Percentiles rank a stretch among this genome's conserved stretches.
These are phyloP conservation scores for Aradophagus sp. DNA, from an alignment of 1,140 invertebrate species.

Conservation along the genomic window DNA sequence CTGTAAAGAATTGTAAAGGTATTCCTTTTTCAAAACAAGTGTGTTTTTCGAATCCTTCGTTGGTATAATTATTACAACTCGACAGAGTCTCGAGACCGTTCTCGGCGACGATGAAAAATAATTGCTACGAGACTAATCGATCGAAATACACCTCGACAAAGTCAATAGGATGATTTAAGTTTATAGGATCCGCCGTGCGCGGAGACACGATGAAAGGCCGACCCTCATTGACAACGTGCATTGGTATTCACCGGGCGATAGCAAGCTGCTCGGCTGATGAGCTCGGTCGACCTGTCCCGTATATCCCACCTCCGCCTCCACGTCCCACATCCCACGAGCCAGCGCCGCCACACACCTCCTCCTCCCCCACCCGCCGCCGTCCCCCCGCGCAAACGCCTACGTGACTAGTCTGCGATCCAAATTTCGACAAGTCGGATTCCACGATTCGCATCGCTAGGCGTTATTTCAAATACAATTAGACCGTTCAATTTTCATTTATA, in stretches of 20 bases:
- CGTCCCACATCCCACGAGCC: slow-evolving; percentile 46
- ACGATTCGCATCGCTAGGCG: slow-evolving; percentile 15
- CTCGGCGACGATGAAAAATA: slow-evolving; percentile 43
- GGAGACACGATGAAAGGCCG: slow-evolving; percentile 48
- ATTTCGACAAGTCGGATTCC: slow-evolving; percentile 38
- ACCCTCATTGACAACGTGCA: slow-evolving; percentile 58
- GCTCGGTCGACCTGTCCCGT: slow-evolving; percentile 59
- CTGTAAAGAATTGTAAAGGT: too few relatives aligned
- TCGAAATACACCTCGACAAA: slow-evolving; percentile 31
- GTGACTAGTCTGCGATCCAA: slow-evolving; percentile 56
- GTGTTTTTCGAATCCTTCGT: too few relatives aligned
- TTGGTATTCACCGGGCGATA: slow-evolving; percentile 71
- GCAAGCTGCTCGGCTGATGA: slow-evolving; percentile 64
- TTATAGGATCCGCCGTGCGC: slow-evolving; percentile 29
- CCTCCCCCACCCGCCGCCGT: slow-evolving; percentile 4
- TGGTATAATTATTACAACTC: too few relatives aligned
- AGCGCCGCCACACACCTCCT: slow-evolving; percentile 10
- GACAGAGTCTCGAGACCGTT: too few relatives aligned
- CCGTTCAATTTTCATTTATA: slow-evolving; percentile 15
- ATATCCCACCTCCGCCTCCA: slow-evolving; percentile 65
- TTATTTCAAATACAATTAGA: slow-evolving; percentile 30
- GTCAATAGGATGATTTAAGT: slow-evolving; percentile 50
- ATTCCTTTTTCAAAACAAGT: too few relatives aligned
- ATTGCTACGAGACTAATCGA: slow-evolving; percentile 33
- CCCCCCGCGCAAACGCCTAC: slow-evolving; percentile 36